These are phyloP conservation scores for Suillia variegata DNA, from an alignment of 2,888 invertebrate species.

Conservation along the genomic window DNA sequence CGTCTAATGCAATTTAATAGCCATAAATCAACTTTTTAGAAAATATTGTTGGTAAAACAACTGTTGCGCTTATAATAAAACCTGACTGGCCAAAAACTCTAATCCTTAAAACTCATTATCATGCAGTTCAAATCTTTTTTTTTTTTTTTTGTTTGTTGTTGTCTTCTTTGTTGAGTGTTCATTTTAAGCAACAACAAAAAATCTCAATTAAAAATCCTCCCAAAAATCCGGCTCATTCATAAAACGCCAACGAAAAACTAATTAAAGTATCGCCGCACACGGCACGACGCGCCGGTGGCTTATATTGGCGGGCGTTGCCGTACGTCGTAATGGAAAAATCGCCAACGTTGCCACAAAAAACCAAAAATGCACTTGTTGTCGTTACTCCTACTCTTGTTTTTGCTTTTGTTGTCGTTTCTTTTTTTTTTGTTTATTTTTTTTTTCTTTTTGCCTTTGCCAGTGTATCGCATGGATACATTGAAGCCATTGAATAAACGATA, in stretches of 20 bases:
- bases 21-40: no score
- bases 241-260: neutral
- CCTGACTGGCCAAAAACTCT: no score
- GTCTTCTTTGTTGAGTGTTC: no score
- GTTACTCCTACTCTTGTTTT: slow-evolving; percentile 11
- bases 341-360: slow-evolving; percentile 1
- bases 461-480: no score
- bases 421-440: no score
- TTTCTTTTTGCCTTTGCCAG: neutral
- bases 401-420: slow-evolving; percentile 11
- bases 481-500: slow-evolving; percentile 22
- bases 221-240: neutral
- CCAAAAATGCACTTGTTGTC: neutral
- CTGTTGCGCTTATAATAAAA: no score
- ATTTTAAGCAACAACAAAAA: neutral
- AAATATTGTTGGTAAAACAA: no score
- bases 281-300: no score
- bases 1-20: no score
- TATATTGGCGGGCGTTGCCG: neutral
- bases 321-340: neutral
- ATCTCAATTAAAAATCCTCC: neutral
- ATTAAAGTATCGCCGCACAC: neutral
- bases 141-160: no score
- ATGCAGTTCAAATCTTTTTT: no score
- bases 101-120: no score